A percentile compares a stretch with the other conserved stretches of the same genome.
Conservation (phyloP, 2,797 vertebrate genomes). For the Sebastiscus tertius region DNA sequence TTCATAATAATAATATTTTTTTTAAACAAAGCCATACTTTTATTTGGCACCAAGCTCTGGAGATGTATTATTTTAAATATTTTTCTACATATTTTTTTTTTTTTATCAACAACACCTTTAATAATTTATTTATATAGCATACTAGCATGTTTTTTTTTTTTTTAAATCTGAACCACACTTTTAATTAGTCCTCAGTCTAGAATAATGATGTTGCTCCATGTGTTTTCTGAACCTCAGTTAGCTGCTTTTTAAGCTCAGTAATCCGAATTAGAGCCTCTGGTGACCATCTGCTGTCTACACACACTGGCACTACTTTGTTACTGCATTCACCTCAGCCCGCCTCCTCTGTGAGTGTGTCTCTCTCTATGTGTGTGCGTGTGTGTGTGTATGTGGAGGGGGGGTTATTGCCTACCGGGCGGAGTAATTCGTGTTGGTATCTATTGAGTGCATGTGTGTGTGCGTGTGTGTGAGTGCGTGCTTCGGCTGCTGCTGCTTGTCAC, state of each 20-base stretch:
- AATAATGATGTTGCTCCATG: constrained; percentile 11
- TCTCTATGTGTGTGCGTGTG: constrained; percentile 30
- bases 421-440: constrained; percentile 81
- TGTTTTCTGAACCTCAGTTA: constrained; percentile 33
- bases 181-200: constrained; percentile 18
- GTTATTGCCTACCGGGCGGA: constrained; percentile 84
- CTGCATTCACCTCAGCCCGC: constrained; percentile 65
- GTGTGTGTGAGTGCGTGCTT: constrained; percentile 84
- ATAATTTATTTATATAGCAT: not conserved
- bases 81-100: too few relatives aligned
- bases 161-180: not conserved
- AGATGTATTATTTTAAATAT: too few relatives aligned
- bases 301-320: constrained; percentile 77
- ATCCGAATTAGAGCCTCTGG: constrained; percentile 74
- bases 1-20: too few relatives aligned
- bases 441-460: constrained; percentile 48
- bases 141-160: not conserved
- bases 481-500: constrained; percentile 88
- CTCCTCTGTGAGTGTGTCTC: constrained; percentile 10
- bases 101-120: too few relatives aligned
- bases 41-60: too few relatives aligned
- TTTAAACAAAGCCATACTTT: too few relatives aligned
- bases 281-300: constrained; percentile 81
- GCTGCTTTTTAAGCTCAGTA: constrained; percentile 73
- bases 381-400: not conserved